Evolutionary conservation across 2,888 invertebrate genomes (phyloP), one percentile per base, ranked within the genome.

Genomic region (Toxonevra muliebris): DNA sequence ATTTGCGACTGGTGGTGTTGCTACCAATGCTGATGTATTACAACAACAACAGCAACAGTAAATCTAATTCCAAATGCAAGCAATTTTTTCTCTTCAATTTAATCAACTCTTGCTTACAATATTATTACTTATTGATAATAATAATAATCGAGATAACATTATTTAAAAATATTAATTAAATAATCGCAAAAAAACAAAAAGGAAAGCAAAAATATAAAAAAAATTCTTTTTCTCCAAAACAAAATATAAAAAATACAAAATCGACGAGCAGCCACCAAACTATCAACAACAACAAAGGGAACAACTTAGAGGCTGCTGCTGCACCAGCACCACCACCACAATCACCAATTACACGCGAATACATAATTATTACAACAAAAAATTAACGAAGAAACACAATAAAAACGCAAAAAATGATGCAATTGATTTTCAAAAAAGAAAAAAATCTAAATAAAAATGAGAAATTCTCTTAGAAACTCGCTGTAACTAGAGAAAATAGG

Each of bases 1-100:
- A 45, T 76, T 71, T 71, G 70, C 81, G 72, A 68, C 82, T 69
- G 73, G 69, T 57, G 73, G 70, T 66, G 76, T 80, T 0, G 71
- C 73, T 17, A 58, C 69, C 65, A 71, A 71, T 58, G 71, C 68
- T 17, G 74, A 71, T 66, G 73, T 68, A 41, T 60, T 64, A 69
- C 59, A 54, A 65, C 71, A 69, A 62, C 72, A 53, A 65, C 72
- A 43, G 62, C 70, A 55, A 69, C 74, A 61, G 55, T 71, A 70
- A 69, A 71, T 54, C 58, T 61, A 69, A 43, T 69, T 70, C 62
- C 71, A 70, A 50, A 69, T 73, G 57, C 71, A 73, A 69, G 66
- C 61, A 68, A 52, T 58, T 57, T 62, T 66, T 62, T 68, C 64
- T 69, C 61, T 69, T 66, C 65, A 67, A 69, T 68, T 65, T 65